Conservation (phyloP, 2,113 vertebrate species). For the Camelus dromedarius region DNA sequence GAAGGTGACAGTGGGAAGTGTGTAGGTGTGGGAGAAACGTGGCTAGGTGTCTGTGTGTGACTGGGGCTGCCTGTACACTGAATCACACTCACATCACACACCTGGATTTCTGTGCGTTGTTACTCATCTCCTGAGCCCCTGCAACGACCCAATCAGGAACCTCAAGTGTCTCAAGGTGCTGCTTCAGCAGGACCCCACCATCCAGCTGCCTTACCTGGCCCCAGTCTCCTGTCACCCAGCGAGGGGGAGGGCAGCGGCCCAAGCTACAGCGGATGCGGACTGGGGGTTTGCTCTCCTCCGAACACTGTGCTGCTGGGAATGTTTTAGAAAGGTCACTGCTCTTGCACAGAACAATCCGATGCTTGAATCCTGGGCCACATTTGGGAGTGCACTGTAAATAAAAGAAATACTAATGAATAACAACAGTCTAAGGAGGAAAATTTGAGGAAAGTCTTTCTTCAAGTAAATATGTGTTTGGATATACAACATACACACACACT, state of each 20-base stretch:
- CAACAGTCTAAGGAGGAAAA: slow-evolving; percentile 18
- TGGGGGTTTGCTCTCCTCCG: slow-evolving; percentile 94
- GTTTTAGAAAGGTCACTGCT: slow-evolving; percentile 97
- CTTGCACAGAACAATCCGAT: slow-evolving; percentile 97
- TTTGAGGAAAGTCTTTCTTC: slow-evolving; percentile 41
- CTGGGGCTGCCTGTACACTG: not conserved
- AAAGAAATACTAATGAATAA: slow-evolving; percentile 59
- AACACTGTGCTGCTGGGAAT: slow-evolving; percentile 93
- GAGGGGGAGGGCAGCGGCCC: slow-evolving; percentile 96
- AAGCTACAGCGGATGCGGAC: slow-evolving; percentile 96
- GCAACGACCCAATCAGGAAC: not conserved
- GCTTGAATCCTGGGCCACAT: slow-evolving; percentile 97
- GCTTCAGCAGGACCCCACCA: not conserved
- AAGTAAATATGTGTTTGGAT: slow-evolving; percentile 13
- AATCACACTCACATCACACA: not conserved
- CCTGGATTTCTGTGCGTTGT: not conserved
- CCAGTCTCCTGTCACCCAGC: slow-evolving; percentile 98
- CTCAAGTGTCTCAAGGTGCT: not conserved
- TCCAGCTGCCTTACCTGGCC: slow-evolving; percentile 92
- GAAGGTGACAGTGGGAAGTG: not conserved
- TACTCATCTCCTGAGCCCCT: not conserved
- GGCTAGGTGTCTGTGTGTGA: not conserved
- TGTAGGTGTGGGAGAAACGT: not conserved
- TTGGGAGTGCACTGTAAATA: slow-evolving; percentile 94
- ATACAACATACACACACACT: slow-evolving; percentile 20